A percentile compares a stretch with the other conserved stretches of the same genome.
Evolutionary conservation across 2,113 vertebrate species (phyloP).

Genomic region (Ailurus styani): DNA sequence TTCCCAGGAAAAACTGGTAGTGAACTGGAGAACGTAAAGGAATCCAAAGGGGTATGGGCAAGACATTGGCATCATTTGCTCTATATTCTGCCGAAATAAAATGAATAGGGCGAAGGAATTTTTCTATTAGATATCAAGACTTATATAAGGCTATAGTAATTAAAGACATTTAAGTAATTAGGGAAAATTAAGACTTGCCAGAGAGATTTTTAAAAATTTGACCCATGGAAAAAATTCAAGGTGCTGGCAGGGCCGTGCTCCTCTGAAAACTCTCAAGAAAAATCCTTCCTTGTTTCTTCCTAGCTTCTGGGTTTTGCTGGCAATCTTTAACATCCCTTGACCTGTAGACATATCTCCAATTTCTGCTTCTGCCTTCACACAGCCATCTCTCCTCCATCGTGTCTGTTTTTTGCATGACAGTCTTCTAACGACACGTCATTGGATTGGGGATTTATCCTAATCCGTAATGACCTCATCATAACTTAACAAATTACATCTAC

Average conservation of each 20-base stretch:
- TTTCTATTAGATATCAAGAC: background rate
- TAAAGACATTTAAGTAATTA: background rate
- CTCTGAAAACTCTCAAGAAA: no score
- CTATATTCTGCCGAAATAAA: background rate
- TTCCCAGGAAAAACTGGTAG: background rate
- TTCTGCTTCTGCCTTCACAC: background rate
- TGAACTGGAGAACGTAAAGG: background rate
- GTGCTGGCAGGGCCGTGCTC: fast-evolving
- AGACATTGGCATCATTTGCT: background rate
- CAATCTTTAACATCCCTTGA: fast-evolving
- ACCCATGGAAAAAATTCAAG: background rate
- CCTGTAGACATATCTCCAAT: background rate
- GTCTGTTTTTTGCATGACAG: background rate
- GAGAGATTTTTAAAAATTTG: background rate
- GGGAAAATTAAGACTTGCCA: background rate
- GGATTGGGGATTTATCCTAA: background rate
- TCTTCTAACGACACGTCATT: background rate
- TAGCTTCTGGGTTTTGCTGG: background rate
- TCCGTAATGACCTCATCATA: background rate
- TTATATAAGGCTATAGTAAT: background rate
- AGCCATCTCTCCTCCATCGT: fast-evolving
- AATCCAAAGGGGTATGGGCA: no score
- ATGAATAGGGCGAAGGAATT: background rate
- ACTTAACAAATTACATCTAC: background rate
- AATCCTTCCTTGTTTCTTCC: background rate